Percentiles rank a stretch among this genome's conserved stretches.
These are phyloP conservation scores for Heliconius aoede DNA, from an alignment of 2,888 invertebrate species.

Conservation along the genomic window DNA sequence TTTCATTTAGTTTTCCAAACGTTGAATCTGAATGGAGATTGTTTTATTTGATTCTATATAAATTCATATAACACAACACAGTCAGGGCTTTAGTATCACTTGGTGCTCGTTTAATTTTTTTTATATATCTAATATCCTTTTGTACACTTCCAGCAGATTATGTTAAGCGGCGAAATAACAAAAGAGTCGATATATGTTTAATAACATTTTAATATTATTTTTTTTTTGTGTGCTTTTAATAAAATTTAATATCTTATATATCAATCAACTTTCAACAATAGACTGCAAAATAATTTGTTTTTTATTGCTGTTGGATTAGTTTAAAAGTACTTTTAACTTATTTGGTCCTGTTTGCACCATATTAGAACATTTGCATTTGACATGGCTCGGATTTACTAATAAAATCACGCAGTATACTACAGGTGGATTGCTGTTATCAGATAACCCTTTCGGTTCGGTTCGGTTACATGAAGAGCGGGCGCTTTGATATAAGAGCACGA, in stretches of 20 bases:
- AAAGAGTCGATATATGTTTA: not conserved
- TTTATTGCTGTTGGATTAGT: slow-evolving; percentile 11
- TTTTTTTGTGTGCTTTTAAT: slow-evolving; percentile 7
- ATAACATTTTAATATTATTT: slow-evolving; percentile 6
- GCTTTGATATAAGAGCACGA: slow-evolving; percentile 50
- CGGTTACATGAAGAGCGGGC: slow-evolving; percentile 33
- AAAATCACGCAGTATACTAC: slow-evolving; percentile 31
- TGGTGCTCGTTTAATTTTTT: slow-evolving; percentile 47
- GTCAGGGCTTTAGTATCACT: slow-evolving; percentile 45
- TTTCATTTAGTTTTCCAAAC: not conserved
- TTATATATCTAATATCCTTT: slow-evolving; percentile 21
- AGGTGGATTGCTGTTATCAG: not conserved
- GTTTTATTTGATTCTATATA: not conserved
- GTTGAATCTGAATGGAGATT: not conserved
- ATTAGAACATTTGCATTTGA: slow-evolving; percentile 24
- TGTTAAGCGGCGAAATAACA: not conserved
- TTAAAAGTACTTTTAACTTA: slow-evolving; percentile 20
- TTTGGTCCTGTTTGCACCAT: slow-evolving; percentile 18
- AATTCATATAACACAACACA: slow-evolving; percentile 54
- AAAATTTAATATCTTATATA: slow-evolving; percentile 18
- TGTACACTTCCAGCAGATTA: not conserved
- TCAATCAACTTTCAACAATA: slow-evolving; percentile 15
- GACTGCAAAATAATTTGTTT: slow-evolving; percentile 9
- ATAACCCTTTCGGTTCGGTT: no score
- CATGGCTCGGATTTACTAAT: slow-evolving; percentile 45